Evolutionary conservation across 2,888 invertebrate genomes (phyloP).

Genomic region (Agriopis leucophaearia): DNA sequence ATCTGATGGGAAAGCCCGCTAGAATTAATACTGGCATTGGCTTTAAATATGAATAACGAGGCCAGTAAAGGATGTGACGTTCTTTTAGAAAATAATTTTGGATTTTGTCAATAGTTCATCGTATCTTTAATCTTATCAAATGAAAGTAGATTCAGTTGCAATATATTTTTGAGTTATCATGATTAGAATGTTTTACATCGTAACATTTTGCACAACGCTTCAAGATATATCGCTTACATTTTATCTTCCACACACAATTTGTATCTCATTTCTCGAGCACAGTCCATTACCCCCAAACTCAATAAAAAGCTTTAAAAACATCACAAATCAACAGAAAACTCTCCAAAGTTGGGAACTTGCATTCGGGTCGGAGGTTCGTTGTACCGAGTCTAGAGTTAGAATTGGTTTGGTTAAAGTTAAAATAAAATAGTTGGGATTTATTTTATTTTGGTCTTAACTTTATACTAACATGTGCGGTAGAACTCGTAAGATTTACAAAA

Average conservation of each 20-base stretch:
- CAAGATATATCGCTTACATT: constrained; percentile 4
- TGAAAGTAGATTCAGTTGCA: neutral
- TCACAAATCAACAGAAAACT: constrained; percentile 29
- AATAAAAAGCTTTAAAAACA: constrained; percentile 33
- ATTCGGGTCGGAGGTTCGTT: constrained; percentile 19
- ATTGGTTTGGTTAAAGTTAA: constrained; percentile 49
- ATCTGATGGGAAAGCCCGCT: constrained; percentile 16
- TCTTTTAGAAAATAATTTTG: neutral
- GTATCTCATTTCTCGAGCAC: constrained; percentile 27
- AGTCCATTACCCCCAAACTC: constrained; percentile 35
- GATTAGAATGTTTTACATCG: constrained; percentile 3
- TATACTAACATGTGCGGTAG: constrained; percentile 24
- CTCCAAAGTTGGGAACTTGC: constrained; percentile 37
- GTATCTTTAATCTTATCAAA: neutral
- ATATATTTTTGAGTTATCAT: neutral
- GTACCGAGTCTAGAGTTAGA: constrained; percentile 39
- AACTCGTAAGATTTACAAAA: constrained; percentile 7
- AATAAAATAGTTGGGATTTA: constrained; percentile 37
- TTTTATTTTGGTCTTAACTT: constrained; percentile 38
- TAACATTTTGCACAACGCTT: neutral
- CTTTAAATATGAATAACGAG: constrained; percentile 13
- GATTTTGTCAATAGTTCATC: neutral
- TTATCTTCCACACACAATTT: constrained; percentile 34
- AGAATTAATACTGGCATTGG: constrained; percentile 1
- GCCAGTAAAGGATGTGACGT: constrained; percentile 7